Conservation (phyloP, 2,797 vertebrate species). For the Corythornis leucogaster region DNA sequence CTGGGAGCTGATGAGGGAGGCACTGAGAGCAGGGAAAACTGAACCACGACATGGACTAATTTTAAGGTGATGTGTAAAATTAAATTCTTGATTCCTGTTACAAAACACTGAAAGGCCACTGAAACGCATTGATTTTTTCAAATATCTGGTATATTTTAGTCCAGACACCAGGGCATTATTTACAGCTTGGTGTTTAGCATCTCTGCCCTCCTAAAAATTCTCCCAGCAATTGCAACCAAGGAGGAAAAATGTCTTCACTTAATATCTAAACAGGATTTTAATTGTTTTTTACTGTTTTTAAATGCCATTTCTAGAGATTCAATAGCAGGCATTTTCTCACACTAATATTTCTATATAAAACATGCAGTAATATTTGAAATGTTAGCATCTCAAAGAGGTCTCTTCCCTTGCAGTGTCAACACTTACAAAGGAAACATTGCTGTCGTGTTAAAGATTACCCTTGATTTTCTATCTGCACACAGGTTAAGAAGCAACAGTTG, state of each 20-base stretch:
- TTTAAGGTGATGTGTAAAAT: neutral
- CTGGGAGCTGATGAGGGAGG: neutral
- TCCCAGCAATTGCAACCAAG: neutral
- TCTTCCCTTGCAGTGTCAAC: neutral
- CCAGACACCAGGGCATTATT: fast-evolving
- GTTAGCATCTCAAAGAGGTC: neutral
- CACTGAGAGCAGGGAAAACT: neutral
- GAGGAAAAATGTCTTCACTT: neutral
- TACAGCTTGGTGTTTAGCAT: neutral
- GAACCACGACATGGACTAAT: neutral
- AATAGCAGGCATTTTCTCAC: neutral
- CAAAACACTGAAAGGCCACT: neutral
- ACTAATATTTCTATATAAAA: neutral
- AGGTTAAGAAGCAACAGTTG: neutral
- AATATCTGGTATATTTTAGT: neutral
- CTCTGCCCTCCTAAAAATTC: neutral
- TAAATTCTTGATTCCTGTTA: neutral
- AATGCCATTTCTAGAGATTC: neutral
- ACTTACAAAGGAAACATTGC: neutral
- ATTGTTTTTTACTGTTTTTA: neutral
- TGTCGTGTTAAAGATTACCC: neutral
- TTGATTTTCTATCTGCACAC: neutral
- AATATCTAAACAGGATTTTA: neutral
- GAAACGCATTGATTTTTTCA: neutral
- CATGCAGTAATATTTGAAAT: neutral